Conservation (phyloP, 1,140 invertebrate genomes). For the Papilio polyxenes region DNA sequence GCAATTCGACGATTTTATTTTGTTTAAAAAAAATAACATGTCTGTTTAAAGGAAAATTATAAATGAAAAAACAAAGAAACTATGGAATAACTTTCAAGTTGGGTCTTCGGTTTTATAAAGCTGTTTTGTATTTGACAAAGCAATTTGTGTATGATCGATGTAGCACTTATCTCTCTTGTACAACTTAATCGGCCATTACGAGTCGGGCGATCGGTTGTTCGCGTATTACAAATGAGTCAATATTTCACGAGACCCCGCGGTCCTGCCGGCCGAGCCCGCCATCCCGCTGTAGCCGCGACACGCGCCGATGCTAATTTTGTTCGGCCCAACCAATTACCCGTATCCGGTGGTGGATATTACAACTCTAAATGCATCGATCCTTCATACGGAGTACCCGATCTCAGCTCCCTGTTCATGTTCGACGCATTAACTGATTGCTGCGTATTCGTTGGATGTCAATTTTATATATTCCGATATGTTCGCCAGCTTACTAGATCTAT, state of each 20-base stretch:
- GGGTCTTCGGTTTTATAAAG: not conserved
- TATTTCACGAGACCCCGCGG: slow-evolving; percentile 28
- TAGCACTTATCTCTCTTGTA: slow-evolving; percentile 20
- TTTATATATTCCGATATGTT: not conserved
- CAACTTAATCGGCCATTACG: slow-evolving; percentile 35
- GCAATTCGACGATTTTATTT: not conserved
- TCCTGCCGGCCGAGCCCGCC: not conserved
- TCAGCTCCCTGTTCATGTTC: not conserved
- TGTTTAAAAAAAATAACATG: not conserved
- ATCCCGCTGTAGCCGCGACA: not conserved
- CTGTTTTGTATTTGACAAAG: not conserved
- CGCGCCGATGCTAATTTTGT: slow-evolving; percentile 33
- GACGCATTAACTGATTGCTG: not conserved
- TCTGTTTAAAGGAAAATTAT: too few species aligned
- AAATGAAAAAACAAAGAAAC: too few species aligned
- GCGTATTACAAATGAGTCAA: slow-evolving; percentile 35
- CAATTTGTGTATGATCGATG: slow-evolving; percentile 26
- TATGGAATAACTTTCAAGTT: not conserved
- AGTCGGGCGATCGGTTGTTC: slow-evolving; percentile 17
- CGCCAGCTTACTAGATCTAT: not conserved
- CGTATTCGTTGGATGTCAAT: not conserved
- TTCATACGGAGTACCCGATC: not conserved
- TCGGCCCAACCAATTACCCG: slow-evolving; percentile 20
- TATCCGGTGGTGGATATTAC: slow-evolving; percentile 33
- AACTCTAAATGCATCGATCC: slow-evolving; percentile 25